These are phyloP conservation scores for Scelioninae gen. 2 DNA, from an alignment of 2,888 invertebrate species.

Conservation along the genomic window DNA sequence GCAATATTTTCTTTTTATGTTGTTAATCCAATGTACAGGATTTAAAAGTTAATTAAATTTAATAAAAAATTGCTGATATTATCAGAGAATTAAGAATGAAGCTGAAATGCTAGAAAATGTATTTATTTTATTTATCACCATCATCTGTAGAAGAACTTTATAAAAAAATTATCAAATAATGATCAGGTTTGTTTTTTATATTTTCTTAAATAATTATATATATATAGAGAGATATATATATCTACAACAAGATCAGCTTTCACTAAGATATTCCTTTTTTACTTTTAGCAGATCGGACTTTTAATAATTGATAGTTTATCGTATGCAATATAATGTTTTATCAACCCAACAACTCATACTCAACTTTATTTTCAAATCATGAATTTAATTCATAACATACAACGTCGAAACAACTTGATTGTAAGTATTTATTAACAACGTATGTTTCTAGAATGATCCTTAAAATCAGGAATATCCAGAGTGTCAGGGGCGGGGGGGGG, in stretches of 20 bases:
- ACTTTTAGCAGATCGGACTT: constrained; percentile 80
- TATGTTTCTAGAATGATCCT: no score
- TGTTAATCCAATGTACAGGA: no score
- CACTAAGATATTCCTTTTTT: no score
- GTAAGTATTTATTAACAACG: no score
- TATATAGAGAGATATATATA: no score
- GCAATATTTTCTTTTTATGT: no score
- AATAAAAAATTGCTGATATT: constrained; percentile 54
- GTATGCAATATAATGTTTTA: constrained; percentile 82
- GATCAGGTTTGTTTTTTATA: constrained; percentile 61
- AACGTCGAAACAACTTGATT: constrained; percentile 79
- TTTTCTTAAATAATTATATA: neutral
- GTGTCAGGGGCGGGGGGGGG: no score
- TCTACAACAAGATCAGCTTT: no score
- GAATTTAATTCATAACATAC: constrained; percentile 80
- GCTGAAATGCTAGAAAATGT: constrained; percentile 62
- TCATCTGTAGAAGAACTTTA: constrained; percentile 73
- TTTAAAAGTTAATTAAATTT: constrained; percentile 45
- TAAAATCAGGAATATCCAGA: no score
- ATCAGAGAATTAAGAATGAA: constrained; percentile 53
- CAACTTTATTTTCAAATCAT: constrained; percentile 81
- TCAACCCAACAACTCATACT: constrained; percentile 78
- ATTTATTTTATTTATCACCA: constrained; percentile 65
- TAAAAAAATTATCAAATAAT: constrained; percentile 68
- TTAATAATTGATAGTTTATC: constrained; percentile 86